These are phyloP conservation scores for Cybosia mesomella DNA, from an alignment of 2,888 invertebrate genomes.

Conservation along the genomic window DNA sequence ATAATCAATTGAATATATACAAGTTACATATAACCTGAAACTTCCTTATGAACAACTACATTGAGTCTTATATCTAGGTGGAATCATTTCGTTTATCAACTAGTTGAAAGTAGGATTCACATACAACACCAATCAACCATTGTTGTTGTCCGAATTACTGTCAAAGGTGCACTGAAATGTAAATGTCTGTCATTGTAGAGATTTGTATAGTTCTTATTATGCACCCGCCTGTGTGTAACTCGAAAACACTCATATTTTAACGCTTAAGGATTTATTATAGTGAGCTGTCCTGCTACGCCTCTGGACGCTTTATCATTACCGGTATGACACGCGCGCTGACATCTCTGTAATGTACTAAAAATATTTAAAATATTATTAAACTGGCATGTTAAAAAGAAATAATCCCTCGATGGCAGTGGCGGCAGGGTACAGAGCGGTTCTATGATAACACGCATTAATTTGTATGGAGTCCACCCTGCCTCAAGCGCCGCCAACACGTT, in stretches of 20 bases:
- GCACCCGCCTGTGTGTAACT: constrained; percentile 3
- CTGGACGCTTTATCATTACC: too few relatives aligned
- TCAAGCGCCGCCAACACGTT: too few relatives aligned
- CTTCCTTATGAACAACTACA: constrained; percentile 78
- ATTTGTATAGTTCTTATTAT: neutral
- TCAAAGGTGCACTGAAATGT: constrained; percentile 20
- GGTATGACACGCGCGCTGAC: too few relatives aligned
- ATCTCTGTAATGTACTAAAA: too few relatives aligned
- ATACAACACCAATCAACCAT: constrained; percentile 33
- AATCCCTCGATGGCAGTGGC: too few relatives aligned
- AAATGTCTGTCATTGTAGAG: neutral
- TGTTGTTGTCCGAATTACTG: constrained; percentile 34
- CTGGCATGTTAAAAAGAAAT: too few relatives aligned
- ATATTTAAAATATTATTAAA: too few relatives aligned
- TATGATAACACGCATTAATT: too few relatives aligned
- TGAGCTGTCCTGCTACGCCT: neutral
- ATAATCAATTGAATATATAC: constrained; percentile 81
- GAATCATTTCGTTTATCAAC: constrained; percentile 74
- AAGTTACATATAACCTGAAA: constrained; percentile 75
- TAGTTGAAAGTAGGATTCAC: constrained; percentile 50
- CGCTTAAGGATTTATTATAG: neutral
- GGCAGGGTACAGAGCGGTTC: too few relatives aligned
- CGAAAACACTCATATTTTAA: neutral
- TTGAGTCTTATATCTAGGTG: constrained; percentile 83
- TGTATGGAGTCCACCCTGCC: too few relatives aligned